These are phyloP conservation scores for Seriola quinqueradiata DNA, from an alignment of 2,113 vertebrate genomes.

Conservation along the genomic window DNA sequence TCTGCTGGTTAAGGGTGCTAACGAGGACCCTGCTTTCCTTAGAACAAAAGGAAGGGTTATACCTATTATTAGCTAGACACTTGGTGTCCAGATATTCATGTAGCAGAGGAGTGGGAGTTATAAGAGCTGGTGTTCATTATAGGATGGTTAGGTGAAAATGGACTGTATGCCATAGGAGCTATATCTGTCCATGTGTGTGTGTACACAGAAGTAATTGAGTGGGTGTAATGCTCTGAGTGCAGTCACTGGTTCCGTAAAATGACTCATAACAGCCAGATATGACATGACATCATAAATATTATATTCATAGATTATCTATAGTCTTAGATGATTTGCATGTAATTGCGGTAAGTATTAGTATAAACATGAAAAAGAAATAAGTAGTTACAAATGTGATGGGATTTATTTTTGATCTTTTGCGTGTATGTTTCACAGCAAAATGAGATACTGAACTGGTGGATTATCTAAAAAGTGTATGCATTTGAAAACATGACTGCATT, in stretches of 20 bases:
- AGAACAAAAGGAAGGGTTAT: conserved; percentile 20
- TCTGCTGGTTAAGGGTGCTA: background rate
- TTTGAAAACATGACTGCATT: background rate
- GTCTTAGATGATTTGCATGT: background rate
- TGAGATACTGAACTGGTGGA: background rate
- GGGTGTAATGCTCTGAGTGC: conserved; percentile 26
- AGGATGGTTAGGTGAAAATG: background rate
- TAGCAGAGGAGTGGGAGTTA: conserved; percentile 13
- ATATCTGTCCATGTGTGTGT: background rate
- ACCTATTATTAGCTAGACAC: conserved; percentile 32
- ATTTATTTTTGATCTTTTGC: background rate
- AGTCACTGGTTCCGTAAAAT: conserved; percentile 1
- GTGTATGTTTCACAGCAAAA: background rate
- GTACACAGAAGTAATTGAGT: background rate
- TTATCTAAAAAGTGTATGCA: background rate
- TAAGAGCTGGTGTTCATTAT: conserved; percentile 17
- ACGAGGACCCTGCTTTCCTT: background rate
- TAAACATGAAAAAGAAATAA: background rate
- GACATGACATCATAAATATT: background rate
- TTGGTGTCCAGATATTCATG: conserved; percentile 2
- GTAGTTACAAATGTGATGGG: background rate
- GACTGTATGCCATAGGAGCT: background rate
- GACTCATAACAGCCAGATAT: background rate
- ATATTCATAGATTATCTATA: background rate
- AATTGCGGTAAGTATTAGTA: background rate